These are phyloP conservation scores for Pollenia labialis DNA, from an alignment of 2,888 invertebrate genomes.

Conservation along the genomic window DNA sequence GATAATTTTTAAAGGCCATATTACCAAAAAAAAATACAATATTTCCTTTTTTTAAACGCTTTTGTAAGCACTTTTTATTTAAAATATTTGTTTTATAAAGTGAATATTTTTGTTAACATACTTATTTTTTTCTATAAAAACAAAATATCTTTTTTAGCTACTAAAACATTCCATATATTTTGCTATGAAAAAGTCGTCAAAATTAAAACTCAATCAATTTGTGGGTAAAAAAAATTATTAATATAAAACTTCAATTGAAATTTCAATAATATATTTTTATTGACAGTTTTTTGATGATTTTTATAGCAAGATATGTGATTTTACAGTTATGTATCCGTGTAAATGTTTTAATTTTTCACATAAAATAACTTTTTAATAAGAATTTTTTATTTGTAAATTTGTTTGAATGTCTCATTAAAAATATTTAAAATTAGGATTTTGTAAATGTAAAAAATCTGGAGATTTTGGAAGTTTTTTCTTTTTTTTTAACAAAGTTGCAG, in stretches of 20 bases:
- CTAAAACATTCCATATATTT: constrained; percentile 75
- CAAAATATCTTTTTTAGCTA: constrained; percentile 44
- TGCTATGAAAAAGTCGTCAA: constrained; percentile 52
- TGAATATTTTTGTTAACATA: constrained; percentile 2
- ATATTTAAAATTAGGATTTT: constrained; percentile 49
- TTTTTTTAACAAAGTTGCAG: not conserved
- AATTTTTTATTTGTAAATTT: constrained; percentile 21
- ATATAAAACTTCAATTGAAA: not conserved
- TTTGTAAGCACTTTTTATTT: not conserved
- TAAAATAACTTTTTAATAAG: constrained; percentile 6
- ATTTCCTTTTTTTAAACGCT: not conserved
- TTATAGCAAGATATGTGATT: constrained; percentile 68
- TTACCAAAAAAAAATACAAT: not conserved
- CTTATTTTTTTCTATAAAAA: constrained; percentile 29
- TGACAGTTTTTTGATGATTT: not conserved
- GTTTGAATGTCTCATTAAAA: not conserved
- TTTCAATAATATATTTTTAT: not conserved
- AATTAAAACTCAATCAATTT: constrained; percentile 5
- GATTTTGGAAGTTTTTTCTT: constrained; percentile 17
- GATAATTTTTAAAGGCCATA: not conserved
- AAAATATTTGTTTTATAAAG: constrained; percentile 29
- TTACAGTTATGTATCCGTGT: not conserved
- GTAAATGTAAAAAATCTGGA: constrained; percentile 30
- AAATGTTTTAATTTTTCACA: constrained; percentile 10
- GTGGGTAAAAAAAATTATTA: not conserved